Conservation (phyloP, 2,888 invertebrate genomes). For the Pterobdella sp. region DNA sequence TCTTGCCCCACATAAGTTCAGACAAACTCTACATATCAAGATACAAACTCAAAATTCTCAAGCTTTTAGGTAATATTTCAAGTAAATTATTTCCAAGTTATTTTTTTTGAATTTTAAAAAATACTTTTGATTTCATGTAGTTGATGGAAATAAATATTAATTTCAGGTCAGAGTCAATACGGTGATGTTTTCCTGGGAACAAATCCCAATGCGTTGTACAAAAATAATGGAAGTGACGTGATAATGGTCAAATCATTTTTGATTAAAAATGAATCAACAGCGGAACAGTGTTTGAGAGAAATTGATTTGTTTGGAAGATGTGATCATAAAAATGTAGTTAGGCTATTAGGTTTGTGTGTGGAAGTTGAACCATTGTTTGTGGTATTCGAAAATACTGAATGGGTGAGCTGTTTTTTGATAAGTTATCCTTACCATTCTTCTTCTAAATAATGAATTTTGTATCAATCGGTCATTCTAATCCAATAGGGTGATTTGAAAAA, state of each 20-base stretch:
- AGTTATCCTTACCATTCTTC: neutral
- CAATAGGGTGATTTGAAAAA: conserved; percentile 87
- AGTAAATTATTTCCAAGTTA: neutral
- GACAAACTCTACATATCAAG: conserved; percentile 68
- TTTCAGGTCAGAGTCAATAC: conserved; percentile 74
- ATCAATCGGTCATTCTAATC: neutral
- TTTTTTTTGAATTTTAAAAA: neutral
- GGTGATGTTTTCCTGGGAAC: conserved; percentile 79
- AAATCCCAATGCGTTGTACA: conserved; percentile 44
- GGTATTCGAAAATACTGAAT: conserved; percentile 82
- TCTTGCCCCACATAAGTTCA: conserved; percentile 29
- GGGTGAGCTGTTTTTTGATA: conserved; percentile 58
- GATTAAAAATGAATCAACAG: conserved; percentile 44
- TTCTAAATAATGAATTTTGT: neutral
- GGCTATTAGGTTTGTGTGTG: conserved; percentile 69
- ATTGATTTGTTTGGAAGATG: conserved; percentile 75
- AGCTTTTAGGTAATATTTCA: conserved; percentile 52
- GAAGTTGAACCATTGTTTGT: conserved; percentile 72
- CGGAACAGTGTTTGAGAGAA: conserved; percentile 72
- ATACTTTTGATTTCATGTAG: neutral
- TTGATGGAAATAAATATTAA: no score
- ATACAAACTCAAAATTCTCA: conserved; percentile 61
- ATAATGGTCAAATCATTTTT: conserved; percentile 50
- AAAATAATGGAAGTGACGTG: conserved; percentile 36
- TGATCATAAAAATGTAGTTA: conserved; percentile 63